Evolutionary conservation across 2,797 vertebrate species (phyloP).

Genomic region (Furcifer pardalis): DNA sequence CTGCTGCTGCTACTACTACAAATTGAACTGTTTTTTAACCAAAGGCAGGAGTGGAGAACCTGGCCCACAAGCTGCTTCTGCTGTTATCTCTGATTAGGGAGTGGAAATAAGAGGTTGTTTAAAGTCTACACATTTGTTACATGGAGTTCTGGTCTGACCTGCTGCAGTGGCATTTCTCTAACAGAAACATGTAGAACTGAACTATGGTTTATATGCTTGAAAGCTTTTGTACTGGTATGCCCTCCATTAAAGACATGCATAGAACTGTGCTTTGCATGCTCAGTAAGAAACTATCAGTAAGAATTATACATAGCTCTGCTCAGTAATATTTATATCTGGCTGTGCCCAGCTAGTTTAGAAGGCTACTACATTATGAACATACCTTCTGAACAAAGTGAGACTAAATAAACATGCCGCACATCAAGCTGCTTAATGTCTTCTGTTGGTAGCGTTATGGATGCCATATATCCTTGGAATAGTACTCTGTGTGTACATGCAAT

Average conservation of each 20-base stretch:
- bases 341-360: background rate
- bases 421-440: background rate
- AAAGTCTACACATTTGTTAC: background rate
- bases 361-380: background rate
- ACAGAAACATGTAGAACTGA: too few species aligned
- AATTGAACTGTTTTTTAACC: background rate
- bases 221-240: background rate
- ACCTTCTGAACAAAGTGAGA: background rate
- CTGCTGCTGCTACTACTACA: background rate
- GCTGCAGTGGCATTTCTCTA: too few species aligned
- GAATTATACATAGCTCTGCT: too few species aligned
- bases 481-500: too few species aligned
- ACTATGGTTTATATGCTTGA: background rate
- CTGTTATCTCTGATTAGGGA: background rate
- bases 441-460: too few species aligned
- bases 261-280: background rate
- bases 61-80: background rate
- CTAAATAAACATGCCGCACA: background rate
- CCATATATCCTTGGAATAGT: too few species aligned
- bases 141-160: too few species aligned
- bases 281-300: background rate
- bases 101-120: background rate
- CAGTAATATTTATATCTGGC: background rate
- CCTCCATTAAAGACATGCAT: background rate
- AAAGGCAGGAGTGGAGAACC: background rate